Conservation (phyloP, 2,797 vertebrate species). For the Molossus molossus region DNA sequence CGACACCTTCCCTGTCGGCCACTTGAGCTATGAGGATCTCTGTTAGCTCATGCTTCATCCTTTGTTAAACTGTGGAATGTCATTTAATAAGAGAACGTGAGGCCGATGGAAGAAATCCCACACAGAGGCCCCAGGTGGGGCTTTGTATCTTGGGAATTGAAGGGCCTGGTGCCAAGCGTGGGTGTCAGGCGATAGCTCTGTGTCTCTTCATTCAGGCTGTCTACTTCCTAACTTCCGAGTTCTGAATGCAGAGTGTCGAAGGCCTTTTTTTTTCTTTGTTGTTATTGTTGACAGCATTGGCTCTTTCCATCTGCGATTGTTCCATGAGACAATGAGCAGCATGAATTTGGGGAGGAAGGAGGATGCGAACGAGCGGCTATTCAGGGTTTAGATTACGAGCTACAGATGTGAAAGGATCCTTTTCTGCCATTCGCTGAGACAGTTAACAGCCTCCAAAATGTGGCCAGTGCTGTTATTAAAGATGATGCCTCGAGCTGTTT, state of each 20-base stretch:
- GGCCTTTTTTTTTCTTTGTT: no score
- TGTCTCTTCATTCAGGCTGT: slow-evolving; percentile 33
- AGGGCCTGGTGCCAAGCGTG: background rate
- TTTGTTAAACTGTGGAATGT: slow-evolving; percentile 33
- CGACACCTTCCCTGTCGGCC: background rate
- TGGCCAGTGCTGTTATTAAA: slow-evolving; percentile 73
- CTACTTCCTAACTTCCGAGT: slow-evolving; percentile 34
- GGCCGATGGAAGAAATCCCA: background rate
- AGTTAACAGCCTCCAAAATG: slow-evolving; percentile 78
- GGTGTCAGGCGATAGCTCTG: background rate
- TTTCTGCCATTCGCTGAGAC: slow-evolving; percentile 77
- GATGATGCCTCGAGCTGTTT: slow-evolving; percentile 61
- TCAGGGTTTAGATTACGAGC: slow-evolving; percentile 71
- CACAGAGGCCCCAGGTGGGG: background rate
- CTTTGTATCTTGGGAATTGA: background rate
- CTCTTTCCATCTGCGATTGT: slow-evolving; percentile 48
- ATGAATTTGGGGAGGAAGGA: slow-evolving; percentile 39
- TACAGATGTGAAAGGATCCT: slow-evolving; percentile 74
- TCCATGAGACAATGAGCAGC: slow-evolving; percentile 33
- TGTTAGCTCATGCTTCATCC: background rate
- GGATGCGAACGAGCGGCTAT: slow-evolving; percentile 60
- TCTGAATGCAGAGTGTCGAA: background rate
- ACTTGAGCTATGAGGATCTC: background rate
- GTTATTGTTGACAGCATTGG: background rate
- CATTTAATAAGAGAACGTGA: slow-evolving; percentile 57